A percentile compares a stretch with the other conserved stretches of the same genome.
Evolutionary conservation across 2,797 vertebrate genomes (phyloP).

Genomic region (Anguilla megastoma): DNA sequence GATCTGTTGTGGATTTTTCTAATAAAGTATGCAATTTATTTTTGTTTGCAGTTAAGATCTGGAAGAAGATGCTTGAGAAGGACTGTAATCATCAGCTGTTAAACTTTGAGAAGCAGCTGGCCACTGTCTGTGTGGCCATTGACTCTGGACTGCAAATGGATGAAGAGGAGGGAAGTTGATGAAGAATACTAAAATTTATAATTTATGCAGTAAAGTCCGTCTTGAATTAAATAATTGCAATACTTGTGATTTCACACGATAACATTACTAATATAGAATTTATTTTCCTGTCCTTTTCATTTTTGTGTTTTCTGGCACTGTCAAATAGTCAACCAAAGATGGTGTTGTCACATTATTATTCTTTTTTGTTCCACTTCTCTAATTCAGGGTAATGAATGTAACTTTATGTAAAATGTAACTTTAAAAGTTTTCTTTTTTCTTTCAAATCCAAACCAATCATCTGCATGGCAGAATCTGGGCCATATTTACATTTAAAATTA

Average conservation of each 20-base stretch:
- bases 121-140: slow-evolving; percentile 50
- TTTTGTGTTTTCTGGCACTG: slow-evolving; percentile 37
- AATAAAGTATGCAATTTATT: neutral
- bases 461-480: neutral
- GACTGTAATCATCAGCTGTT: slow-evolving; percentile 63
- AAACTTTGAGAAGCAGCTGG: slow-evolving; percentile 66
- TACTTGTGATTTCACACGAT: slow-evolving; percentile 19
- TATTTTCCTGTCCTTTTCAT: neutral
- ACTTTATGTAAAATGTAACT: neutral
- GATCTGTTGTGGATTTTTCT: too few species aligned
- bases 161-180: slow-evolving; percentile 61
- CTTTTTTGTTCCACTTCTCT: neutral
- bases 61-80: slow-evolving; percentile 74
- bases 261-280: neutral
- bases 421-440: neutral
- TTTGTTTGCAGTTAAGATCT: slow-evolving; percentile 65
- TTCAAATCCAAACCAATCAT: neutral
- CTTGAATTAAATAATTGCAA: slow-evolving; percentile 31
- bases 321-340: slow-evolving; percentile 19
- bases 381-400: neutral
- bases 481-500: neutral
- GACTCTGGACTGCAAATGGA: slow-evolving; percentile 54
- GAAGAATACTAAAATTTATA: slow-evolving; percentile 30
- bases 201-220: slow-evolving; percentile 26
- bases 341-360: slow-evolving; percentile 19